Conservation (phyloP, 1,140 invertebrate species). For the Phymorhynchus buccinoides region DNA sequence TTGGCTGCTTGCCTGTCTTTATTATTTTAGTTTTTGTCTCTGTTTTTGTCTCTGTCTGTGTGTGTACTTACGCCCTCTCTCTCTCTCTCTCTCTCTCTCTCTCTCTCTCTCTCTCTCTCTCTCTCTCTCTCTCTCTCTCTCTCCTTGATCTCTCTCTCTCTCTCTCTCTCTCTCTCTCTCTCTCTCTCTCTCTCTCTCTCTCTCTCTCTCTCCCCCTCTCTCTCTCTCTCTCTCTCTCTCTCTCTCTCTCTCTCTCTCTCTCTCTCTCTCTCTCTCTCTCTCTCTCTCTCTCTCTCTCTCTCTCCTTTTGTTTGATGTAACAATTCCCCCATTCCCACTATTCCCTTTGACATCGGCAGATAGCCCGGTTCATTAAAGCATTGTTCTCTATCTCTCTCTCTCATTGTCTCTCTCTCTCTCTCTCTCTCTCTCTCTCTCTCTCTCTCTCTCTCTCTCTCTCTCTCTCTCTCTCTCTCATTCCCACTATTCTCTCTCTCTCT, state of each 20-base stretch:
- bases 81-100: neutral
- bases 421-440: no score
- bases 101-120: neutral
- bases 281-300: neutral
- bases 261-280: neutral
- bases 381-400: no score
- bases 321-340: no score
- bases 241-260: neutral
- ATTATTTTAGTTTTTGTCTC: no score
- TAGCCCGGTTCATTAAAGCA: no score
- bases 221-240: neutral
- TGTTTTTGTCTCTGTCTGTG: neutral
- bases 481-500: no score
- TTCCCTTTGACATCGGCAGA: no score
- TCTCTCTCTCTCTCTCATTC: no score
- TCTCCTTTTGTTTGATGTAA: neutral
- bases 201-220: neutral
- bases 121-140: neutral
- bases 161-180: neutral
- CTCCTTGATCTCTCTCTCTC: neutral
- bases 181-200: neutral
- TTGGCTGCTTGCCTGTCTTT: no score
- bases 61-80: neutral
- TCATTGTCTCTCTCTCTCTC: no score
- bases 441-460: no score